Conservation (phyloP, 2,888 invertebrate species). For the Dione vanillae region DNA sequence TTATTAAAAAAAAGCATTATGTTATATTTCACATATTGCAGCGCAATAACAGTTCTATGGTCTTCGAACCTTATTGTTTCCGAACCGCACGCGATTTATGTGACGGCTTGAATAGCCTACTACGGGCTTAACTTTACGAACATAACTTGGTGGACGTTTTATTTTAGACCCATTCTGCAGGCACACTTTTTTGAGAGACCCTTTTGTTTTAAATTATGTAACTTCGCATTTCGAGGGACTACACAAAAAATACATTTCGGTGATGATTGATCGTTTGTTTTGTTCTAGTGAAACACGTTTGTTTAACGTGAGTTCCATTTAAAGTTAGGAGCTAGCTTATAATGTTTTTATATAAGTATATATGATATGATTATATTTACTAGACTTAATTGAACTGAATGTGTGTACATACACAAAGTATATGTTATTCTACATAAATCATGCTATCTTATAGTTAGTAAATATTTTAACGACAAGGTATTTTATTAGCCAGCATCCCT, state of each 20-base stretch:
- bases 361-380: too few species aligned
- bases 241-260: conserved; percentile 59
- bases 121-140: conserved; percentile 61
- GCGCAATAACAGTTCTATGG: conserved; percentile 17
- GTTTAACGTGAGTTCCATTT: conserved; percentile 5
- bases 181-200: conserved; percentile 71
- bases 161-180: conserved; percentile 70
- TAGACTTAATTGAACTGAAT: too few species aligned
- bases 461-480: conserved; percentile 57
- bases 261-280: conserved; percentile 67
- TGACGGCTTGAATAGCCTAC: conserved; percentile 72
- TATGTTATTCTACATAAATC: not conserved
- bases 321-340: not conserved
- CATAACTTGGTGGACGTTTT: conserved; percentile 72
- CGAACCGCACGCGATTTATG: conserved; percentile 76
- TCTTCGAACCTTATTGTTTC: conserved; percentile 67
- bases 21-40: conserved; percentile 6
- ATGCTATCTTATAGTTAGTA: not conserved
- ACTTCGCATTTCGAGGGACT: conserved; percentile 64
- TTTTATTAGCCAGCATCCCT: conserved; percentile 66
- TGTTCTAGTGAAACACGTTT: conserved; percentile 49
- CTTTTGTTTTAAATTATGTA: conserved; percentile 80
- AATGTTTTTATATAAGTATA: too few species aligned
- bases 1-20: not conserved
- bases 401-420: too few species aligned